Conservation (phyloP, 2,113 vertebrate genomes). For the Galeopterus variegatus region DNA sequence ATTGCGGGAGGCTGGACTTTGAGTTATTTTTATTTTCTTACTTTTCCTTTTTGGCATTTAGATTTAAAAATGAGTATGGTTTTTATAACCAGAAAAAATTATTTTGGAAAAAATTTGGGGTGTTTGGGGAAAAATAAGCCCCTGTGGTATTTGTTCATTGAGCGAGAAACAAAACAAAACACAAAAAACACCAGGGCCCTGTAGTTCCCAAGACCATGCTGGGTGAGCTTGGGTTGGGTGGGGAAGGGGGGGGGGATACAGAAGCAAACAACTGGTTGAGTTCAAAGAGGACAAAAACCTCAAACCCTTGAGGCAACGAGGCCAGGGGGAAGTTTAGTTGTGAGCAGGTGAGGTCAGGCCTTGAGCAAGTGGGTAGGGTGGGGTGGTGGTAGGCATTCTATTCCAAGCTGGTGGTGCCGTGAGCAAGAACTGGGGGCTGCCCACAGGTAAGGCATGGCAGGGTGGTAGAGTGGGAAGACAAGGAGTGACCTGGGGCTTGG, state of each 20-base stretch:
- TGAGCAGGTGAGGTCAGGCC: too few relatives aligned
- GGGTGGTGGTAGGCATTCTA: neutral
- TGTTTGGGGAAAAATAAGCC: neutral
- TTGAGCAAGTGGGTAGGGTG: too few relatives aligned
- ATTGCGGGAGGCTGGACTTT: neutral
- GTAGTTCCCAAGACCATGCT: neutral
- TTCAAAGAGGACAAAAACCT: neutral
- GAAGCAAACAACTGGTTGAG: neutral
- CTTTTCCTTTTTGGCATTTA: neutral
- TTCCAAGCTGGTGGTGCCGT: neutral
- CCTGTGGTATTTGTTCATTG: neutral
- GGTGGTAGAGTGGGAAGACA: too few relatives aligned
- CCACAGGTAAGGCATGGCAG: neutral
- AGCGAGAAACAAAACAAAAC: neutral
- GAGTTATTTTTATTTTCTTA: neutral
- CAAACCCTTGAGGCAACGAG: neutral
- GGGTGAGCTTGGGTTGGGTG: neutral
- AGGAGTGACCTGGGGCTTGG: neutral
- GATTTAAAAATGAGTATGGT: slow-evolving; percentile 19
- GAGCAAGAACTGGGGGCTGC: neutral
- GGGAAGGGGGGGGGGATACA: neutral
- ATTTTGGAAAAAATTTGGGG: neutral
- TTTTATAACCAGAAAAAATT: slow-evolving; percentile 33
- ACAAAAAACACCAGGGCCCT: neutral
- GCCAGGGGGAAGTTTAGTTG: neutral